These are phyloP conservation scores for Potamarius usumacintae DNA, from an alignment of 2,113 vertebrate genomes.

Conservation along the genomic window DNA sequence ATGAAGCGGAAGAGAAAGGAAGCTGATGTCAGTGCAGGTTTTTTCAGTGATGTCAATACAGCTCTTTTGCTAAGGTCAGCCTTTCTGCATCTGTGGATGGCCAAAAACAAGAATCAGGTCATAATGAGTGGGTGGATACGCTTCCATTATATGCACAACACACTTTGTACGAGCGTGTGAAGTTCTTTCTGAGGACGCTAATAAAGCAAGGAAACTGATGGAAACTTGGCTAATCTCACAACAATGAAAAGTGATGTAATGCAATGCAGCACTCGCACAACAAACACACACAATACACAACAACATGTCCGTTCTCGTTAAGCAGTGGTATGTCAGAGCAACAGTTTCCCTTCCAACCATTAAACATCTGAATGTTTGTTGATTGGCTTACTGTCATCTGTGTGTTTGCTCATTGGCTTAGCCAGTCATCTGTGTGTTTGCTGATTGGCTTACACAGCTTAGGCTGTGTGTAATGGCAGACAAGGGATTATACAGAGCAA, in stretches of 20 bases:
- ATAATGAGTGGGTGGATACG: constrained; percentile 11
- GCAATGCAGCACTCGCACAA: background rate
- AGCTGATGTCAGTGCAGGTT: constrained; percentile 5
- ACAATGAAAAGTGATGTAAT: constrained; percentile 29
- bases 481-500: constrained; percentile 41
- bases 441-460: constrained; percentile 38
- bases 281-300: background rate
- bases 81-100: background rate
- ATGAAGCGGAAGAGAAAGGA: background rate
- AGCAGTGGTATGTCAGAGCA: constrained; percentile 33
- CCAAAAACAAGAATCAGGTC: background rate
- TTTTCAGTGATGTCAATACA: constrained; percentile 23
- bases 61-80: background rate
- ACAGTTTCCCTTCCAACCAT: constrained; percentile 40
- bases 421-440: constrained; percentile 47
- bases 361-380: constrained; percentile 41
- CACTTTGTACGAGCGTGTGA: background rate
- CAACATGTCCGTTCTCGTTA: constrained; percentile 3
- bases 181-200: constrained; percentile 24
- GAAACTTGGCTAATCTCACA: constrained; percentile 22
- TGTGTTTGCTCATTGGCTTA: constrained; percentile 46
- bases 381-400: constrained; percentile 47
- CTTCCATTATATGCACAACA: background rate
- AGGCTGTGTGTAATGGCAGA: constrained; percentile 39
- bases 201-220: constrained; percentile 21